Conservation (phyloP, 30 jellyfish, hydroid and myxozoan species). For the Aurelia coerulea region DNA sequence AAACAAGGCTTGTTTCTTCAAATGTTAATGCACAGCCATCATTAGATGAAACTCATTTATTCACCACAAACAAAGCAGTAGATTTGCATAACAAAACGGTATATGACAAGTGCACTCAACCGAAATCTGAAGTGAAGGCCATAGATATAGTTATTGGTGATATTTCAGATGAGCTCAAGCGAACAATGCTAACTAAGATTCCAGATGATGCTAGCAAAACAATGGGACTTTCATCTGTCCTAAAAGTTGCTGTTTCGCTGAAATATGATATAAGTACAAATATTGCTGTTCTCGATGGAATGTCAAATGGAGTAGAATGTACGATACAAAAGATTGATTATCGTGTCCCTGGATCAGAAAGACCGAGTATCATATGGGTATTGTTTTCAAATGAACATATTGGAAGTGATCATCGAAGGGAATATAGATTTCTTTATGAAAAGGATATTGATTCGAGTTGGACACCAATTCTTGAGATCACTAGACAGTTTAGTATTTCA, state of each 20-base stretch:
- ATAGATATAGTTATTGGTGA: constrained; percentile 4
- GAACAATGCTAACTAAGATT: neutral
- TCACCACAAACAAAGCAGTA: constrained; percentile 15
- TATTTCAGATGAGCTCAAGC: neutral
- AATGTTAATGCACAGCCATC: neutral
- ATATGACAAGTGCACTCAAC: neutral
- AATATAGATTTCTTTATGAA: neutral
- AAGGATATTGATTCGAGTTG: neutral
- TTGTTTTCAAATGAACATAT: neutral
- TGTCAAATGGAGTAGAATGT: constrained; percentile 54
- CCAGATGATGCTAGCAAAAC: constrained; percentile 22
- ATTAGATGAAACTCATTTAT: constrained; percentile 3
- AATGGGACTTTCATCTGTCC: neutral
- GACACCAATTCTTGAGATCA: constrained; percentile 44
- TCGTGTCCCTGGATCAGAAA: neutral
- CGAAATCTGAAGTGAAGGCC: constrained; percentile 6
- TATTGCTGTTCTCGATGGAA: constrained; percentile 17
- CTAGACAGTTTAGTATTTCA: constrained; percentile 8
- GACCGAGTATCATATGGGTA: constrained; percentile 53
- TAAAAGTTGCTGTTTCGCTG: constrained; percentile 3
- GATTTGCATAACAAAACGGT: neutral
- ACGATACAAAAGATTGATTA: constrained; percentile 12
- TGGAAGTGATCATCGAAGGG: constrained; percentile 7
- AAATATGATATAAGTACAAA: constrained; percentile 10
- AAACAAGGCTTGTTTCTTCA: constrained; percentile 2